Evolutionary conservation across 2,113 vertebrate species (phyloP), one percentile per base, ranked within the genome.

Genomic region (Paracanthobrama guichenoti): DNA sequence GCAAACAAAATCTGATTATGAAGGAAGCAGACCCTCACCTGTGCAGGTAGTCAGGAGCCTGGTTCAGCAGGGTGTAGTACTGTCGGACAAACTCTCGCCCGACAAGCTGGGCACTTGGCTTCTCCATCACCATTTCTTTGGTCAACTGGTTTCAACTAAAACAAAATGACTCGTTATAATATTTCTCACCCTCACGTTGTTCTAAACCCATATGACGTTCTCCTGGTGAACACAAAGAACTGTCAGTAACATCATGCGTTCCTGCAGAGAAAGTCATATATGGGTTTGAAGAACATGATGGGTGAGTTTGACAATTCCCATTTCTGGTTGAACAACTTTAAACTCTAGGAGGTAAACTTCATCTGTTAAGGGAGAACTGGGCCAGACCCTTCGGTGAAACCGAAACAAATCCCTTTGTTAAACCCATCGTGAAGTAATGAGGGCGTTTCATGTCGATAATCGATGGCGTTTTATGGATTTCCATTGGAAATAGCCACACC

Each of bases 41-140:
- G 94, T 99, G 98, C 88, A 99, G 95, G 89, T 96, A 99, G 91
- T 99, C 97, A 18, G 98, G 97, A 79, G 97, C 97, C 93, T 99
- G 97, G 93, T 98, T 98, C 85, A 99, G 94, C 89, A 99, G 95
- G 18, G 97, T 99, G 90, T 99, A 99, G 91, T 99, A 99, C 96
- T 99, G 98, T 93, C 98, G 96, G 95, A 99, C 97, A 81, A 99
- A 99, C 90, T 99, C 98, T 95, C 98, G 97, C 98, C 98, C 97
- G 95, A 99, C 98, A 95, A 99, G 98, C 98, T 99, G 98, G 97
- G 98, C 97, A 98, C 97, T 99, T 96, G 98, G 98, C 97, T 99
- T 99, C 97, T 99, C 98, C 98, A 99, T 99, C 95, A 99, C 98
- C 98, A 99, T 99, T 96, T 98, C 98, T 99, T 99, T 99, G 97